Base-by-base conservation (phyloP, 2,888 invertebrate species). In the Agrochola lota region DNA sequence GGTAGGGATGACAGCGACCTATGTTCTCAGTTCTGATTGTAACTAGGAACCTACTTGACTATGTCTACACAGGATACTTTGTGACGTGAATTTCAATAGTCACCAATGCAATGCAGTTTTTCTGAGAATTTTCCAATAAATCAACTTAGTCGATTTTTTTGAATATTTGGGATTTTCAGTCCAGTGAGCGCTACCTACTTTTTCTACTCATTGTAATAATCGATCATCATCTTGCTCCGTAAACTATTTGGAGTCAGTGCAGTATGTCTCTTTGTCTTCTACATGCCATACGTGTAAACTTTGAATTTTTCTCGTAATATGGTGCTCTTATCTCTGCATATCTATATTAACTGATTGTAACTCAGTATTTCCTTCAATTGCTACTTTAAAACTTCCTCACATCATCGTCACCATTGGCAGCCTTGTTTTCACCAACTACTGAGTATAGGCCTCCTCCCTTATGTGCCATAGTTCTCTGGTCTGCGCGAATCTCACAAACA, bases 21-120 rank as follows among this genome's bases (percentile, higher is more conserved):
- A 49, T 30, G 17, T 35, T 20, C 20, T 62, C 6, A 62, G 35
- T 63, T 63, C 23, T 12, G 11, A 66, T 26, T 66, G 5, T 46
- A 23, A 26, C 17, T 20, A 43, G n/a, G 17, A 59, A 59, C 26
- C n/a, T 12, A 11, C 26, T 57, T 69, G 30, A 46, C 30, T 46
- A 43, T 23, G 43, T 46, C 66, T 12, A 57, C 43, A 30, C 11
- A 15, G 55, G 17, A 26, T 55, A 43, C 23, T 17, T 73, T 68
- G 46, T 52, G 66, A 30, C 57, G 9, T 74, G 70, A 59, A 46
- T 70, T 46, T 46, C 46, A 71, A 70, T n/a, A 35, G 8, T n/a
- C 20, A 4, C 35, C n/a, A 70, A 59, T 15, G 30, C 17, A 71
- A 7, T 71, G 46, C 35, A 17, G 71, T 12, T 52, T 52, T 71